phyloP scores from a whole-genome alignment of 2,888 invertebrate genomes.

The Synergus itoensis region DNA sequence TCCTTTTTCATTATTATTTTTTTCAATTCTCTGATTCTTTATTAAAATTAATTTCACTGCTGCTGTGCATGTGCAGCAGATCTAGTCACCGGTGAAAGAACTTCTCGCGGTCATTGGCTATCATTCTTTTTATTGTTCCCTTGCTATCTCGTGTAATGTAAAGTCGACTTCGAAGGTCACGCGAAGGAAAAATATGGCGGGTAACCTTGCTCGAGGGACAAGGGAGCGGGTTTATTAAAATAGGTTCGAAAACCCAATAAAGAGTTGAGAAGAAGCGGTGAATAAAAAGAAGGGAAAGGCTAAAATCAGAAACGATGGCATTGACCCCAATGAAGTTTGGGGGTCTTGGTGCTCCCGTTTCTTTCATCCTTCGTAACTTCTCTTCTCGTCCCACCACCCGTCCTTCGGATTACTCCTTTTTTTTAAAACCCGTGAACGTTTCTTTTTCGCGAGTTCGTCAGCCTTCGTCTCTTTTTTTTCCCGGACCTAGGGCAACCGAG shows the following conservation, averaged over 20 bases:
- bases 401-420: slow-evolving; percentile 26
- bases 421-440: background rate
- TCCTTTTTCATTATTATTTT: slow-evolving; percentile 55
- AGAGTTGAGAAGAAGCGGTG: slow-evolving; percentile 14
- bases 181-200: slow-evolving; percentile 56
- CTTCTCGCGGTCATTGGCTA: slow-evolving; percentile 55
- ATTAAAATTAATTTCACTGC: slow-evolving; percentile 48
- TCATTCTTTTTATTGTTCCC: slow-evolving; percentile 56
- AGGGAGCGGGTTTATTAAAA: slow-evolving; percentile 56
- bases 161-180: slow-evolving; percentile 56
- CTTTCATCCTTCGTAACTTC: slow-evolving; percentile 30
- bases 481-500: slow-evolving; percentile 75
- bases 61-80: slow-evolving; percentile 42
- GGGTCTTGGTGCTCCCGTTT: slow-evolving; percentile 16
- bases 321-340: slow-evolving; percentile 45
- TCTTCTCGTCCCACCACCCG: slow-evolving; percentile 18
- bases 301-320: slow-evolving; percentile 46
- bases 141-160: slow-evolving; percentile 47
- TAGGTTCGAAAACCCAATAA: slow-evolving; percentile 48
- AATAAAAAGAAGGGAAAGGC: slow-evolving; percentile 46
- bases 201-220: slow-evolving; percentile 60
- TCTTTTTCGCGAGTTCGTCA: slow-evolving; percentile 51
- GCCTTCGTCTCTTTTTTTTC: slow-evolving; percentile 61
- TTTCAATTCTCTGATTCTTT: slow-evolving; percentile 36
- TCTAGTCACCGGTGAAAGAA: slow-evolving; percentile 47